Percentiles rank a stretch among this genome's conserved stretches.
phyloP scores from a whole-genome alignment of 2,797 vertebrate genomes.

The Philypnodon macrostomus region DNA sequence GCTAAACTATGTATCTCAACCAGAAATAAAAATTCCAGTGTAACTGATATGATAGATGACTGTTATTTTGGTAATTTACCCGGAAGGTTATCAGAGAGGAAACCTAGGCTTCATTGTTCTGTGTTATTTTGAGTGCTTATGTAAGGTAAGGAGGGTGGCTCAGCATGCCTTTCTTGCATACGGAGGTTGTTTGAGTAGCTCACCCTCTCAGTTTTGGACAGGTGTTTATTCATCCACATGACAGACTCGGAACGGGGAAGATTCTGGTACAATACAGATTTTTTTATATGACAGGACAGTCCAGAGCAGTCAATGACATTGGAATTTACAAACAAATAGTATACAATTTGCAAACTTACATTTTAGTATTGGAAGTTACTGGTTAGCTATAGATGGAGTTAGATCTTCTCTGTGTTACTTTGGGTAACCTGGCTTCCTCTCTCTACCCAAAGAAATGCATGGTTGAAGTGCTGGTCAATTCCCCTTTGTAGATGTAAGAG shows the following conservation, averaged over 20 bases:
- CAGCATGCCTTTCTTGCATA: slow-evolving; percentile 30
- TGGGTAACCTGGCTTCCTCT: too few species aligned
- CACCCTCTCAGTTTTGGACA: slow-evolving; percentile 20
- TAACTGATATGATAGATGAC: background rate
- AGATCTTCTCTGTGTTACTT: too few species aligned
- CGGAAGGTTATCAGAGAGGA: slow-evolving; percentile 5
- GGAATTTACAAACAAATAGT: too few species aligned
- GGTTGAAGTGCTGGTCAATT: too few species aligned
- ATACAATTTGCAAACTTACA: too few species aligned
- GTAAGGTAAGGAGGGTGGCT: slow-evolving; percentile 23
- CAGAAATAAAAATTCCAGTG: background rate
- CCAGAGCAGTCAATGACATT: too few species aligned
- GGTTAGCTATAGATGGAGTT: too few species aligned
- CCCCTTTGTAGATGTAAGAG: too few species aligned
- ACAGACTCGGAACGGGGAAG: slow-evolving; percentile 16
- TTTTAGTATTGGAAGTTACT: too few species aligned
- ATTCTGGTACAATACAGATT: too few species aligned
- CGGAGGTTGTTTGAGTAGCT: slow-evolving; percentile 16
- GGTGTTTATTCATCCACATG: slow-evolving; percentile 42
- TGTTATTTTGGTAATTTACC: background rate
- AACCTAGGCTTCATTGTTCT: slow-evolving; percentile 28
- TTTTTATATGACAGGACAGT: too few species aligned
- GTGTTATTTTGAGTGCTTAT: slow-evolving; percentile 42
- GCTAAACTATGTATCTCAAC: background rate
- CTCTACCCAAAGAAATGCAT: too few species aligned